These are phyloP conservation scores for Myotis davidii DNA, from an alignment of 2,113 vertebrate genomes.

Conservation along the genomic window DNA sequence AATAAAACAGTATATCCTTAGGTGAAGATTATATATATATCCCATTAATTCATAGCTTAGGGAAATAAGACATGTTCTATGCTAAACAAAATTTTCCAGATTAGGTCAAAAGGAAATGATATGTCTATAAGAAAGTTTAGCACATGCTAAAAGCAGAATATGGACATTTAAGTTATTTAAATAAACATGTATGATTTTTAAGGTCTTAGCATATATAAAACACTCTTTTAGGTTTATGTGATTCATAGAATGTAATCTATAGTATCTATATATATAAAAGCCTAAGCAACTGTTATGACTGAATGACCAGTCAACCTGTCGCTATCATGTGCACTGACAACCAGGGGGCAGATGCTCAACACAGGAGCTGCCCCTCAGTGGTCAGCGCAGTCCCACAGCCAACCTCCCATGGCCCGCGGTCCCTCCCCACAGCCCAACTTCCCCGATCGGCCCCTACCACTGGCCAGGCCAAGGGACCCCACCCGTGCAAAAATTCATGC, in stretches of 20 bases:
- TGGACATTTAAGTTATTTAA: not conserved
- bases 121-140: not conserved
- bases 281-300: too few species aligned
- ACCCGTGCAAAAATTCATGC: too few species aligned
- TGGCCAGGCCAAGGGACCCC: too few species aligned
- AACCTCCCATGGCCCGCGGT: too few species aligned
- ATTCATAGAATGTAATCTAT: not conserved
- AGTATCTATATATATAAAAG: too few species aligned
- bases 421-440: too few species aligned
- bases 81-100: not conserved
- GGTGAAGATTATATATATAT: not conserved
- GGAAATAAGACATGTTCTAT: not conserved
- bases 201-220: not conserved
- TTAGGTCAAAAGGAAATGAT: not conserved
- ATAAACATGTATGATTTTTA: not conserved
- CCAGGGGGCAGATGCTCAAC: too few species aligned
- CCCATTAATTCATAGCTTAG: not conserved
- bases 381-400: too few species aligned
- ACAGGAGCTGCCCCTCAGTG: too few species aligned
- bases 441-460: too few species aligned
- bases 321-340: too few species aligned
- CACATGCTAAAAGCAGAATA: not conserved
- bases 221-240: not conserved
- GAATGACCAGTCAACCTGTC: accelerated
- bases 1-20: not conserved